Evolutionary conservation across 2,797 vertebrate species (phyloP).

Genomic region (Brachymystax lenok): DNA sequence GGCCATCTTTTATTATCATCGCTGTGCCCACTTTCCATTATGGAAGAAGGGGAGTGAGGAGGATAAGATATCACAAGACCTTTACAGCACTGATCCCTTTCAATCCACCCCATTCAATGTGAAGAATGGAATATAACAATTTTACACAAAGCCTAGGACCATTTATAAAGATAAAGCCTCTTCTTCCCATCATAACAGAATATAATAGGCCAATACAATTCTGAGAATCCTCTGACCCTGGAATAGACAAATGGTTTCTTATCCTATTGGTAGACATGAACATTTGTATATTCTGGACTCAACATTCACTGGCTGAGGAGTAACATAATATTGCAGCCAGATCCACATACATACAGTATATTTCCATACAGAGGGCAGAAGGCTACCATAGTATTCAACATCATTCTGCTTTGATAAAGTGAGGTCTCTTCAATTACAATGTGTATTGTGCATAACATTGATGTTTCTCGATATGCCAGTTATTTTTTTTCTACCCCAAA

Average conservation of each 20-base stretch:
- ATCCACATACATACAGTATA: background rate
- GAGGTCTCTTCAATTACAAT: background rate
- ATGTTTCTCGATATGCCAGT: background rate
- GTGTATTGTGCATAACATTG: background rate
- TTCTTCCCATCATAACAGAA: background rate
- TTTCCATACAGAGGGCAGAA: too few relatives aligned
- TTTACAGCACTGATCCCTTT: constrained; percentile 22
- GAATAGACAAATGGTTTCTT: background rate
- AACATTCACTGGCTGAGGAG: background rate
- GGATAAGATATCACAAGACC: constrained; percentile 37
- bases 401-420: too few relatives aligned
- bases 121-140: constrained; percentile 15
- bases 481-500: background rate
- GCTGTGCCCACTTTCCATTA: constrained; percentile 34
- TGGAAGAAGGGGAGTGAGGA: constrained; percentile 31
- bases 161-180: background rate
- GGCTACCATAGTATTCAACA: too few relatives aligned
- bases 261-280: background rate
- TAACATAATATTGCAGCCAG: background rate
- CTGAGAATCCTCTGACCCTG: too few relatives aligned
- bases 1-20: constrained; percentile 50
- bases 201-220: background rate
- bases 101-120: constrained; percentile 5
- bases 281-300: background rate
- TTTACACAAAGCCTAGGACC: constrained; percentile 3